Conservation (phyloP, 2,113 vertebrate species). For the Pogona vitticeps region DNA sequence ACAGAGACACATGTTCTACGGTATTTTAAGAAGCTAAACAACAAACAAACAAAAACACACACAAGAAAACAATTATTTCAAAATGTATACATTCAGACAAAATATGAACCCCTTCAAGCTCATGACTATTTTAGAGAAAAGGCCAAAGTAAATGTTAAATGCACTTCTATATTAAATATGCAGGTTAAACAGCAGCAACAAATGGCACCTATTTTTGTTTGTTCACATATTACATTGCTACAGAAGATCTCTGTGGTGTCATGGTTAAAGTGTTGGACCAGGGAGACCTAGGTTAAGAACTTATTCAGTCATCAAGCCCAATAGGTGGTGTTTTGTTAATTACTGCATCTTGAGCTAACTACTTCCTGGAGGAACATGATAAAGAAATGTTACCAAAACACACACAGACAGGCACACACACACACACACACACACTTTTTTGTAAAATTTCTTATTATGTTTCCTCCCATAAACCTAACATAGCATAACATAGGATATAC, state of each 20-base stretch:
- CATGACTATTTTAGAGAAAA: not conserved
- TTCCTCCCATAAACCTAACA: too few species aligned
- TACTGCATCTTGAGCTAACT: not conserved
- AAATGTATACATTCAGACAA: not conserved
- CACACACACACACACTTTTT: too few species aligned
- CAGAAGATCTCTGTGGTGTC: not conserved
- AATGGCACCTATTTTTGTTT: not conserved
- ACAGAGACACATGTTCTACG: conserved; percentile 25
- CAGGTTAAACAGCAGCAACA: not conserved
- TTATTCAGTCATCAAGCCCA: not conserved
- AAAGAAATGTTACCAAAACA: too few species aligned
- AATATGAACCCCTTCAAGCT: not conserved
- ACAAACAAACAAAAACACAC: conserved; percentile 6
- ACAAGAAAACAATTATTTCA: conserved; percentile 12
- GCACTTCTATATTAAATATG: not conserved
- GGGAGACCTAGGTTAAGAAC: not conserved
- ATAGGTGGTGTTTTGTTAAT: not conserved
- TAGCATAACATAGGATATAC: too few species aligned
- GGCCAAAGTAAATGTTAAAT: not conserved
- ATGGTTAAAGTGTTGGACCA: not conserved
- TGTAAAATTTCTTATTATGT: too few species aligned
- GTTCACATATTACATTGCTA: not conserved
- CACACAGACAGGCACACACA: too few species aligned
- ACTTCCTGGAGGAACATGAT: too few species aligned
- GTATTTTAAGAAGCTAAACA: not conserved